A percentile compares a stretch with the other conserved stretches of the same genome.
Conservation (phyloP, 2,888 invertebrate species). For the Micropterix aruncella region DNA sequence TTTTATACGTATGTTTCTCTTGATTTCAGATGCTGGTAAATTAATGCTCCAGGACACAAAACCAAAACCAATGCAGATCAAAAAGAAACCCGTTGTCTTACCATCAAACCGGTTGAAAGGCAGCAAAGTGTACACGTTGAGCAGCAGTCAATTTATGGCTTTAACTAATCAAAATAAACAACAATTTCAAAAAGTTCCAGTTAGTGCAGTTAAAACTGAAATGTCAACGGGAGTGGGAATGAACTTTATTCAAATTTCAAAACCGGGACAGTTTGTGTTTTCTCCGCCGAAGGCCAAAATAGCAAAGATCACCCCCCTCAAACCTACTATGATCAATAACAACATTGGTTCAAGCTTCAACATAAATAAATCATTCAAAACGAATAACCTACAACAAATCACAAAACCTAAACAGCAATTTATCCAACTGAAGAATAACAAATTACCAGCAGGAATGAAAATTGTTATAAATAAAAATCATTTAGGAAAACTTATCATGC, state of each 20-base stretch:
- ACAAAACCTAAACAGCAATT: background rate
- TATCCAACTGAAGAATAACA: background rate
- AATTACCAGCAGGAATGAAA: background rate
- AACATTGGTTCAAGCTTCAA: background rate
- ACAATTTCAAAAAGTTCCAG: background rate
- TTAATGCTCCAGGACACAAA: slow-evolving; percentile 46
- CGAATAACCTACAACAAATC: background rate
- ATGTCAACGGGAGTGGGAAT: background rate
- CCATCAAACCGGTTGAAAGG: slow-evolving; percentile 18
- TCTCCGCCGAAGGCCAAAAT: no score
- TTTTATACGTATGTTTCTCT: background rate
- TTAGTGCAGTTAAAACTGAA: background rate
- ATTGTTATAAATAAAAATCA: background rate
- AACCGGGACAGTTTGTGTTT: no score
- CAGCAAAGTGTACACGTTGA: slow-evolving; percentile 36
- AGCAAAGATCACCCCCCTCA: background rate
- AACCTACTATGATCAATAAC: background rate
- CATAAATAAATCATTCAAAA: no score
- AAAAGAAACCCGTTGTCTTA: slow-evolving; percentile 10
- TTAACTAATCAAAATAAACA: slow-evolving; percentile 15
- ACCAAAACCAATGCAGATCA: slow-evolving; percentile 21
- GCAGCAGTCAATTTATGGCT: slow-evolving; percentile 34
- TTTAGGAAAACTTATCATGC: background rate
- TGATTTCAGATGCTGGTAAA: slow-evolving; percentile 60
- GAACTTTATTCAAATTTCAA: background rate